Evolutionary conservation across 1,140 invertebrate genomes (phyloP).

Genomic region (Plectus sambesii): DNA sequence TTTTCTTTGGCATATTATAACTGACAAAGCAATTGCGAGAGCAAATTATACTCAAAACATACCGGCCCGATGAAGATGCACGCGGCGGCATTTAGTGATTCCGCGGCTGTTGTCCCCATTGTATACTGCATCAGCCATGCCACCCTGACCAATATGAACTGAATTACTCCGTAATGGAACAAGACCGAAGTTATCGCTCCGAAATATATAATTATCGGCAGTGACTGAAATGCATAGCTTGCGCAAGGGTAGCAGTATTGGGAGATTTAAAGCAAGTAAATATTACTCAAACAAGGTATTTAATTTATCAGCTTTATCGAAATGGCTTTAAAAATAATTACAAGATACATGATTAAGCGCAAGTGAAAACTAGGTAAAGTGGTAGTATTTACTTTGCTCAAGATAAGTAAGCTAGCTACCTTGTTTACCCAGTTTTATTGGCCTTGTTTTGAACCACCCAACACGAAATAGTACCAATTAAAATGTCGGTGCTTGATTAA

Average conservation of each 20-base stretch:
- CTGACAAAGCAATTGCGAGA: too few species aligned
- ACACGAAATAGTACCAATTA: too few species aligned
- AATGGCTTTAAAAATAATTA: neutral
- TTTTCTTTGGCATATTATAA: too few species aligned
- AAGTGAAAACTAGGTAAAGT: slow-evolving; percentile 38
- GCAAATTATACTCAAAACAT: neutral
- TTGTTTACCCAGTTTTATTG: too few species aligned
- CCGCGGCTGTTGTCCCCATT: slow-evolving; percentile 73
- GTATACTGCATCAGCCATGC: slow-evolving; percentile 61
- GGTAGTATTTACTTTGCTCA: slow-evolving; percentile 11
- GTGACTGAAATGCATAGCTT: slow-evolving; percentile 53
- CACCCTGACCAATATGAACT: slow-evolving; percentile 66
- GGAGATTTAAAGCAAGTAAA: too few species aligned
- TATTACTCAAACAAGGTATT: too few species aligned
- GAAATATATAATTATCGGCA: slow-evolving; percentile 80
- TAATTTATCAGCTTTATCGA: neutral
- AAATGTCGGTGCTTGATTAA: too few species aligned
- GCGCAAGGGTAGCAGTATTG: too few species aligned
- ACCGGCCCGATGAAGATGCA: slow-evolving; percentile 81
- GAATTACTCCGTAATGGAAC: slow-evolving; percentile 75
- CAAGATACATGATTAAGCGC: slow-evolving; percentile 27
- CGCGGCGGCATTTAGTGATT: slow-evolving; percentile 73
- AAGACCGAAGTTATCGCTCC: slow-evolving; percentile 74
- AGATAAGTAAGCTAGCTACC: too few species aligned
- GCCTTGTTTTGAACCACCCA: too few species aligned